Base-by-base conservation (phyloP, 1,140 invertebrate genomes). In the Habropoda laboriosa region DNA sequence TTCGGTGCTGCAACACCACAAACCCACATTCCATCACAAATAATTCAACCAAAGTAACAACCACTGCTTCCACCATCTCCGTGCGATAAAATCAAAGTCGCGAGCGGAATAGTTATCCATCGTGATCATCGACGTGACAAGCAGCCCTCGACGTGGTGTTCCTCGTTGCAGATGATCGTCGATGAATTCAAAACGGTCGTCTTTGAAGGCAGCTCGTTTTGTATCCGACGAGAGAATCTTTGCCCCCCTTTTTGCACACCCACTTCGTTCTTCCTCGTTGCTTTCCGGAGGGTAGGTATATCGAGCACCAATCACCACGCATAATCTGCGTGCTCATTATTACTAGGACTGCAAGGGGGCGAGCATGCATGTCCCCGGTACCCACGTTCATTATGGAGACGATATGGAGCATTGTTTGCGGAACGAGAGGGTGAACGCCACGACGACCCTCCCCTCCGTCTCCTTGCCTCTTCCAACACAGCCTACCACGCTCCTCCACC, bases 321-420 rank as follows among this genome's bases (percentile, higher is more conserved):
- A 92, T 91, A 92, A 93, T 92, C 91, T 92, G 88, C 91, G 91
- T 91, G 87, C 91, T 92, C 91, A 92, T 92, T 93, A 93, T 93
- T 92, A 88, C 90, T 89, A 88, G 88, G 87, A 88, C 88, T 91
- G 87, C 84, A 83, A 88, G 86, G 87, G 89, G 91, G 84, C 87
- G 86, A 80, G 82, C 87, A 86, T 86, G 87, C 87, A 86, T 87
- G 80, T 88, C 87, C 77, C 85, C 81, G 64, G 83, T 85, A 87
- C 63, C 83, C 87, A 79, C 90, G 88, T 93, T 93, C 92, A 92
- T 93, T 93, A 93, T 92, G 87, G 88, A 90, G 89, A 90, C 90
- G 92, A 91, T 92, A 90, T 87, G 91, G 88, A 90, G 91, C 91
- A 93, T 93, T 93, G 92, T 93, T 93, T 93, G 90, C 89, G 88